Evolutionary conservation across 2,113 vertebrate species (phyloP).

Genomic region (zebrafish (Danio rerio)): DNA sequence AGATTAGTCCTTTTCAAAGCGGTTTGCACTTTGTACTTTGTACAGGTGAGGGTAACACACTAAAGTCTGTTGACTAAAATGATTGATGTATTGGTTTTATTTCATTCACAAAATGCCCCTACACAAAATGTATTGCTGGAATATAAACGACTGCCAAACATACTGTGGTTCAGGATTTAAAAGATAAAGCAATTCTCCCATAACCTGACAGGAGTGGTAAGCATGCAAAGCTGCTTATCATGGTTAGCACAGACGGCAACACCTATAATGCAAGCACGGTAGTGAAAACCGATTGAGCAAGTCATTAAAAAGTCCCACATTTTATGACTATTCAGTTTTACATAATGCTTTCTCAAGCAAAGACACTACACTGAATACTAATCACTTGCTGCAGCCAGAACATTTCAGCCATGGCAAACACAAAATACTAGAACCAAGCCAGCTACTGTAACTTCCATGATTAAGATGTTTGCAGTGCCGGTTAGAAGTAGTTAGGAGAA

Average conservation of each 20-base stretch:
- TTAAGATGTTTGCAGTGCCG: not conserved
- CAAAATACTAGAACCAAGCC: not conserved
- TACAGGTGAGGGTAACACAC: not conserved
- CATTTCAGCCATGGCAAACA: not conserved
- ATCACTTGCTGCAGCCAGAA: constrained; percentile 4
- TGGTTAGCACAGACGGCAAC: constrained; percentile 28
- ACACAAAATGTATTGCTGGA: constrained; percentile 1
- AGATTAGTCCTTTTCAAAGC: not conserved
- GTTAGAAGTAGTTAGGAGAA: not conserved
- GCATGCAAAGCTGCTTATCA: constrained; percentile 50
- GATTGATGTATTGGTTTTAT: not conserved
- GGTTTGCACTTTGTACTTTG: not conserved
- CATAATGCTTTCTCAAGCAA: constrained; percentile 29
- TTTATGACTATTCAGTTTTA: constrained; percentile 12
- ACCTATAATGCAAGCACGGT: constrained; percentile 17
- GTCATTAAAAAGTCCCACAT: constrained; percentile 12
- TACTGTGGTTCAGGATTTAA: constrained; percentile 11
- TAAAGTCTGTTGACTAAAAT: not conserved
- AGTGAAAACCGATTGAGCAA: constrained; percentile 32
- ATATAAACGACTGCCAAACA: not conserved
- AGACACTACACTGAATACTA: constrained; percentile 34
- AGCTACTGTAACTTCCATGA: not conserved
- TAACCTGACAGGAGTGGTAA: constrained; percentile 14
- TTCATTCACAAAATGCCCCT: not conserved
- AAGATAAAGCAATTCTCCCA: constrained; percentile 20